A percentile compares a stretch with the other conserved stretches of the same genome.
Evolutionary conservation across 2,888 invertebrate genomes (phyloP).

Genomic region (Sussaba pulchella): DNA sequence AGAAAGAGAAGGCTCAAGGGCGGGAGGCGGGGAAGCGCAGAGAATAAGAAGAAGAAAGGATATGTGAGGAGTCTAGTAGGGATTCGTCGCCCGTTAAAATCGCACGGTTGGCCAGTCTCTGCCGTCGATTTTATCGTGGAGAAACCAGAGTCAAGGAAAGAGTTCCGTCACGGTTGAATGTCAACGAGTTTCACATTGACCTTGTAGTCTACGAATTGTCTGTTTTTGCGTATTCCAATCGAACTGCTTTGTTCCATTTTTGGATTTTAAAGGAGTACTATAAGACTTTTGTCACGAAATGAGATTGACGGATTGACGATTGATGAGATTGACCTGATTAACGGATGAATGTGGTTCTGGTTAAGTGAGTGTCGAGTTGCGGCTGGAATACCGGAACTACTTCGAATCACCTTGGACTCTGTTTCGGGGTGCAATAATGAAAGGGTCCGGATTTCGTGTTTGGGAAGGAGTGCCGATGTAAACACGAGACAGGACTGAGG

Average conservation of each 20-base stretch:
- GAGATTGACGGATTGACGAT: too few relatives aligned
- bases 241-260: conserved; percentile 41
- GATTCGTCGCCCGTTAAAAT: conserved; percentile 66
- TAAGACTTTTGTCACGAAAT: conserved; percentile 61
- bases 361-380: too few relatives aligned
- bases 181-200: conserved; percentile 56
- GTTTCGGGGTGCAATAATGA: conserved; percentile 21
- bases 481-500: neutral
- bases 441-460: conserved; percentile 28
- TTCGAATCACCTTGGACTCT: conserved; percentile 39
- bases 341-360: too few relatives aligned
- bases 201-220: conserved; percentile 29
- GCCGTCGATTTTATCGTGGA: conserved; percentile 56
- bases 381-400: conserved; percentile 11
- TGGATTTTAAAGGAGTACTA: conserved; percentile 7
- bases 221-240: too few relatives aligned
- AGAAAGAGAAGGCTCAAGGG: conserved; percentile 50
- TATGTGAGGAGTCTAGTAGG: conserved; percentile 30
- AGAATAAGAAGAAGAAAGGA: conserved; percentile 27
- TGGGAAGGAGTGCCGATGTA: conserved; percentile 17
- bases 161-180: conserved; percentile 11
- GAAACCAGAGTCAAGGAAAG: conserved; percentile 47
- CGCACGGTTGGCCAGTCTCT: conserved; percentile 62
- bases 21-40: too few relatives aligned
- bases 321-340: too few relatives aligned